Evolutionary conservation across 2,113 vertebrate species (phyloP), one percentile per base, ranked within the genome.

Genomic region (Trichomycterus rosablanca): DNA sequence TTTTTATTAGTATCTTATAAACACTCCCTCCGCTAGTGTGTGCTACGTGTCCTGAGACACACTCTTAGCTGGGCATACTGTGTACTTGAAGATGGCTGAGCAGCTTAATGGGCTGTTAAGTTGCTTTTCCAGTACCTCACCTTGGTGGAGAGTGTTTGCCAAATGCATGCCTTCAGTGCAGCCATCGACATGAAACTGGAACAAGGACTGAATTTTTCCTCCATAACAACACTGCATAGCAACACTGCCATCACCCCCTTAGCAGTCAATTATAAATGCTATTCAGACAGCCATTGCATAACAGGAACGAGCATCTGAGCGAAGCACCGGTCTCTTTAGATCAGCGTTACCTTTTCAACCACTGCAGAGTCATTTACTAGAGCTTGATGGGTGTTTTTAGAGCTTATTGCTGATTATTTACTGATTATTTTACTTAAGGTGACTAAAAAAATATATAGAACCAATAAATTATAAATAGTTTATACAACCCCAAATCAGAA

Each of bases 121-220:
- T 19, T 14, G 3, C 15, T 19, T 30, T 40, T 53, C 20, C 19
- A 46, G 22, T 32, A 15, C 76, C 61, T 67, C 42, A 18, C 42
- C 49, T 60, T 56, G 32, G 11, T 59, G 30, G 16, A 59, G 30
- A 55, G 58, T 20, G 53, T 56, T 63, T 72, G 59, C 52, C 68
- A 72, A 70, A 42, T 49, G 58, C 48, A 49, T 63, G 69, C 63
- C 66, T 68, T 63, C 59, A 55, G 58, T 65, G 32, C 43, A 37
- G 12, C 32, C 24, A 44, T 24, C n/a, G 10, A 24, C 40, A 42
- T 56, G 53, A 37, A 56, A 24, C 53, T 56, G 53, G 53, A 56
- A 24, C 53, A 56, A n/a, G n/a, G n/a, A n/a, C n/a, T n/a, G n/a
- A n/a, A n/a, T 56, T 9, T 5, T 44, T 65, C 23, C 44, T 56